Conservation (phyloP, 2,797 vertebrate species). For the Hydrocynus forskahlii region DNA sequence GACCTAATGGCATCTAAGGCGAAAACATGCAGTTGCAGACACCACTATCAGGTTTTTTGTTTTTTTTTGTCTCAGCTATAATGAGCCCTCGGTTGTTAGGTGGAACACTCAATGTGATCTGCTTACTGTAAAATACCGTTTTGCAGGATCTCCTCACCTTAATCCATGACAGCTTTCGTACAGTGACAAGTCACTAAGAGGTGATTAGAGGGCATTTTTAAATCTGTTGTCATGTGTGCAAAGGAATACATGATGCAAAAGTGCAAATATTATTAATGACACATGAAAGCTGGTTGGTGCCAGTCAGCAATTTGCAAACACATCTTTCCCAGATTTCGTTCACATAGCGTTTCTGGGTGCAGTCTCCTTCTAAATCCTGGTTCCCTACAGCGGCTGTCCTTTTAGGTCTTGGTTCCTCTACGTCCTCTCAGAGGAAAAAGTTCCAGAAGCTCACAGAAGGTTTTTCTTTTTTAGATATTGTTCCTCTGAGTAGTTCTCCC, state of each 20-base stretch:
- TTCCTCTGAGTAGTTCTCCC: neutral
- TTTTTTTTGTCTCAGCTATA: constrained; percentile 37
- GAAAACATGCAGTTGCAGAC: constrained; percentile 27
- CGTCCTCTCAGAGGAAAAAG: too few relatives aligned
- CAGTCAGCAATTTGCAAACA: neutral
- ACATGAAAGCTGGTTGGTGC: neutral
- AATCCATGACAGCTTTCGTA: constrained; percentile 32
- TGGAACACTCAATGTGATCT: constrained; percentile 43
- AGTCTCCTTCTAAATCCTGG: neutral
- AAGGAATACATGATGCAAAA: neutral
- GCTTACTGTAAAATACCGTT: constrained; percentile 36
- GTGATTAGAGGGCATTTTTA: constrained; percentile 25
- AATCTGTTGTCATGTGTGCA: neutral
- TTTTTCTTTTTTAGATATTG: neutral
- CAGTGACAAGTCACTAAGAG: neutral
- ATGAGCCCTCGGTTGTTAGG: constrained; percentile 34
- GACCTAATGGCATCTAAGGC: constrained; percentile 51
- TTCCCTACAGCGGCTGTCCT: neutral
- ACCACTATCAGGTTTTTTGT: constrained; percentile 22
- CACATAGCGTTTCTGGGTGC: neutral
- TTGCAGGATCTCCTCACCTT: constrained; percentile 19
- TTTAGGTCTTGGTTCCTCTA: neutral
- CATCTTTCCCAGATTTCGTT: neutral
- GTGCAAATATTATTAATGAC: neutral
- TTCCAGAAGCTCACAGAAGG: too few relatives aligned